Percentiles rank a stretch among this genome's conserved stretches.
These are phyloP conservation scores for Zonitis immaculata DNA, from an alignment of 2,888 invertebrate species.

Conservation along the genomic window DNA sequence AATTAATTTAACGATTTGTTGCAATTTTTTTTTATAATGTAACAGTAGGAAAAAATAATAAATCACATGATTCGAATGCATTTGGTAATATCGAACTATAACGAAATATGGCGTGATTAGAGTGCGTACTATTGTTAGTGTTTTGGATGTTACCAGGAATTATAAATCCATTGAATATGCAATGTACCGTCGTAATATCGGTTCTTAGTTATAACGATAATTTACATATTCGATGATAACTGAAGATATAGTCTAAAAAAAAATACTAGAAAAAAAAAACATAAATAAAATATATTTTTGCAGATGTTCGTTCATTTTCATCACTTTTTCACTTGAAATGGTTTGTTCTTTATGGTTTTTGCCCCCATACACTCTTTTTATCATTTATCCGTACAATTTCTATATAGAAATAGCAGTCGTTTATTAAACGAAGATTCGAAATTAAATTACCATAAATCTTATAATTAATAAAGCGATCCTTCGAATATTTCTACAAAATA, in stretches of 20 bases:
- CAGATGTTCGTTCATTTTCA: too few species aligned
- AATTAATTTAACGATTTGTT: slow-evolving; percentile 13
- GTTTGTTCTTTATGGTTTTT: too few species aligned
- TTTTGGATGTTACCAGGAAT: background rate
- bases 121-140: background rate
- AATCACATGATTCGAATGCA: background rate
- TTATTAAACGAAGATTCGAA: too few species aligned
- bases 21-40: too few species aligned
- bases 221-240: slow-evolving; percentile 12
- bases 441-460: too few species aligned
- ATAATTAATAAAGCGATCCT: too few species aligned
- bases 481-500: too few species aligned
- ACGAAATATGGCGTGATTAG: slow-evolving; percentile 1
- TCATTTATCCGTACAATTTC: too few species aligned
- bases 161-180: slow-evolving; percentile 14
- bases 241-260: background rate
- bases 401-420: too few species aligned
- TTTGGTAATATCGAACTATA: background rate
- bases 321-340: too few species aligned
- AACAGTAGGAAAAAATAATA: background rate
- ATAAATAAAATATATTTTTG: background rate
- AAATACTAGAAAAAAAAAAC: too few species aligned
- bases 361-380: too few species aligned
- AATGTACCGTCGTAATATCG: slow-evolving; percentile 11
- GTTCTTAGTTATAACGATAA: slow-evolving; percentile 18